phyloP scores from a whole-genome alignment of 2,797 vertebrate genomes.

The Acanthopagrus latus region DNA sequence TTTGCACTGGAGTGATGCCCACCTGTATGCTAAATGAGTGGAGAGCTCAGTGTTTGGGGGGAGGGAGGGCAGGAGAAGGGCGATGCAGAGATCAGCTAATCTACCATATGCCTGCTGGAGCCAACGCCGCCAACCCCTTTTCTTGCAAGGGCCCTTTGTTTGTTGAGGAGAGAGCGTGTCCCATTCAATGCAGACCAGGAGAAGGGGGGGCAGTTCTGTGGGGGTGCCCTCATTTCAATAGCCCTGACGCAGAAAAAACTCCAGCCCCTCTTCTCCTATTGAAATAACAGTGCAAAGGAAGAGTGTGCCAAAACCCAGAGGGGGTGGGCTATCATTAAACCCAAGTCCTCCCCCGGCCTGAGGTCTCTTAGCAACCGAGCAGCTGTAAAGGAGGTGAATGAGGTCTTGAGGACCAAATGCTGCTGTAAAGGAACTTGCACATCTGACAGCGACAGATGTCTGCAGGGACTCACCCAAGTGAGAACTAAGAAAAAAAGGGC shows the following conservation, averaged over 20 bases:
- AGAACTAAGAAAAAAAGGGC: slow-evolving; percentile 34
- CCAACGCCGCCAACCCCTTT: slow-evolving; percentile 65
- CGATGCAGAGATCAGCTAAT: slow-evolving; percentile 65
- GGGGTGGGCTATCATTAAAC: slow-evolving; percentile 65
- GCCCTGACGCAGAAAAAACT: slow-evolving; percentile 45
- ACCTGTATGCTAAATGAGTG: slow-evolving; percentile 92
- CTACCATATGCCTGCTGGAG: slow-evolving; percentile 84
- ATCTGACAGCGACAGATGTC: slow-evolving; percentile 70
- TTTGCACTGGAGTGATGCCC: slow-evolving; percentile 72
- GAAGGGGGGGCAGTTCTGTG: slow-evolving; percentile 54
- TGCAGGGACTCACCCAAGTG: slow-evolving; percentile 48
- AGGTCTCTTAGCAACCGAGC: slow-evolving; percentile 68
- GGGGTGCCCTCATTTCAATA: slow-evolving; percentile 74
- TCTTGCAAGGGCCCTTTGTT: slow-evolving; percentile 78
- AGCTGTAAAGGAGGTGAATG: slow-evolving; percentile 71
- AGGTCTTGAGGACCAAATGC: slow-evolving; percentile 46
- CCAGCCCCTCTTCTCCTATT: slow-evolving; percentile 45
- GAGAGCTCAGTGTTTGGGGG: slow-evolving; percentile 19
- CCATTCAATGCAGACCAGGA: slow-evolving; percentile 70
- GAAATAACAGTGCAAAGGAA: slow-evolving; percentile 71
- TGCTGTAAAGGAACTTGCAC: slow-evolving; percentile 66
- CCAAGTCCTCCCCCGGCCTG: slow-evolving; percentile 49
- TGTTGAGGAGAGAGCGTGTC: slow-evolving; percentile 78
- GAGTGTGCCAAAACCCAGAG: slow-evolving; percentile 74
- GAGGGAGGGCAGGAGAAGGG: slow-evolving; percentile 17